Base-by-base conservation (phyloP, 2,113 vertebrate species). In the Mirounga angustirostris region DNA sequence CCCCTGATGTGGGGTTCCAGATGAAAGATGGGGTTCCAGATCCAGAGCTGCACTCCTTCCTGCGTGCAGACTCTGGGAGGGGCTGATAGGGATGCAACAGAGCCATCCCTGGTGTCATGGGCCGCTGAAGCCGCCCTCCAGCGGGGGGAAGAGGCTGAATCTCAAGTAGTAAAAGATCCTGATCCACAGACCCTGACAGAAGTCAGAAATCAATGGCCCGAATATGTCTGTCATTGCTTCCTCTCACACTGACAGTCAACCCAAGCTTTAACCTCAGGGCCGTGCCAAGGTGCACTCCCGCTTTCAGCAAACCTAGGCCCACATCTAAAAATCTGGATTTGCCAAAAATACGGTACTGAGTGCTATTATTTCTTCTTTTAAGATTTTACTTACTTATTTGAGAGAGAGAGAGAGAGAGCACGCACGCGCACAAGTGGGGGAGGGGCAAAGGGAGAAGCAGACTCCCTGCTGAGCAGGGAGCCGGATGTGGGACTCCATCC, bases 51-150 rank as follows among this genome's bases (percentile, higher is more conserved):
- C 59, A 0, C 59, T 81, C 3, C 50, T 30, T 59, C 69, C 59
- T 14, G 2, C 14, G 12, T 10, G 2, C 19, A 12, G 0, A 30
- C 46, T 15, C 22, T 0, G 0, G 46, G 18, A 80, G 5, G 7
- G 63, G 10, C 56, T 43, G 1, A 2, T 0, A 3, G 0, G 21
- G 46, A 4, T 40, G 52, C 8, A 0, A 5, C 4, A 0, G 4
- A 4, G 18, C 52, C 43, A 74, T 18, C 73, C 26, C 1, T 0
- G 76, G 40, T 21, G 56, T 83, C 81, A 10, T 2, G 19, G 56
- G 26, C 30, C 91, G 36, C 14, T 0, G 16, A 14, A 59, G 83
- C 91, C 16, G 18, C 89, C 65, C 40, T 36, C 21, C 59, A 61
- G 59, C 40, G 81, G 65, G 85, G n/a, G 69, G 56, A 71, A 71